Evolutionary conservation across 2,113 vertebrate species (phyloP), one percentile per base, ranked within the genome.

Genomic region (Budorcas taxicolor): DNA sequence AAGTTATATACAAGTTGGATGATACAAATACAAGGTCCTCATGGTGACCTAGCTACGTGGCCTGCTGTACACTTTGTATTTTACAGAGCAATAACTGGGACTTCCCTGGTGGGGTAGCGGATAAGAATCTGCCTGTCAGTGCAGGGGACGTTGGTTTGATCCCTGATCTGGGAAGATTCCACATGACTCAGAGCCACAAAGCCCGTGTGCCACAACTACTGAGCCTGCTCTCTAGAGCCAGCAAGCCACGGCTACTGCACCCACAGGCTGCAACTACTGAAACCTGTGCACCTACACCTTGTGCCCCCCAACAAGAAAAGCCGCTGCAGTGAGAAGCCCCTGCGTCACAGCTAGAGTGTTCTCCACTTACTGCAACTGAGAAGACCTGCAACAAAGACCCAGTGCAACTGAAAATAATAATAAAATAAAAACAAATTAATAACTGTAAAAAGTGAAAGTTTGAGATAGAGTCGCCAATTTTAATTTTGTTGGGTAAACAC

Each of bases 271-370:
- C 11, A 7, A 3, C 40, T 13, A 7, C 71, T 27, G 71, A 43
- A 27, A 12, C 40, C 71, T 43, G 12, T 25, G 71, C 11, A 15
- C 23, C 12, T 13, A 43, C 23, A 40, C 19, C 19, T 7, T 14
- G 23, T 76, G 64, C 4, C 10, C 71, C 0, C 0, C 71, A 27
- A 43, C 40, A 7, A 14, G 71, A 43, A 43, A 43, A 43, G 71
- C 36, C 23, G 7, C 23, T 43, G 40, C 12, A 43, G 25, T 3
- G 71, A 76, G 40, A 43, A 76, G 71, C 5, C 12, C 3, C 5
- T 12, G n/a, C 3, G 0, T 76, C 12, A 14, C 23, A 13, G 1
- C 1, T 4, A 76, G 40, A 36, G 64, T 11, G n/a, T 40, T 25
- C 3, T 43, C 36, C 36, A 43, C 36, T 76, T 25, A 43, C 36